Evolutionary conservation across 2,888 invertebrate species (phyloP), one percentile per base, ranked within the genome.

Genomic region (Nomada lathburiana): DNA sequence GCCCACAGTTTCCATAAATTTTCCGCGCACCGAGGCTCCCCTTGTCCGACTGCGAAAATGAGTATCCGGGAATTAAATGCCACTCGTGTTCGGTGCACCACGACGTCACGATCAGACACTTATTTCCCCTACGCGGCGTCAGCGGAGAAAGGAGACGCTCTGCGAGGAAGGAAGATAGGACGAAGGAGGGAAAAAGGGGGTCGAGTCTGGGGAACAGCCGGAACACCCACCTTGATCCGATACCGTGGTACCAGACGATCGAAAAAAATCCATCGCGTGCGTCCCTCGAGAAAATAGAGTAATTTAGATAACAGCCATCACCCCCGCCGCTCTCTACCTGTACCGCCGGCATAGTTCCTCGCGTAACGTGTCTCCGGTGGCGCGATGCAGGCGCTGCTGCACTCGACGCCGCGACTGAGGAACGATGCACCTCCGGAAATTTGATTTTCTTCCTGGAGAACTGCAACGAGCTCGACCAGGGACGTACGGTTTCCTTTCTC

Each of bases 181-280:
- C 42, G n/a, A 50, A 26, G 20, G 64, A 23, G 11, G 47, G 47
- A 29, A 68, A 55, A 59, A 60, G 55, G 67, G 50, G 70, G 52
- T 63, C 42, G 74, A 36, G 63, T 53, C 65, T 75, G 81, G 64
- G 67, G 76, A 84, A 79, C 72, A 73, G 70, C 70, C 65, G 83
- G 90, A 90, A 91, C 91, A 91, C 91, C 91, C 91, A 91, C 88
- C 88, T 81, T 76, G 90, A 88, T 84, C 84, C 85, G 87, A 88
- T 90, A 85, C 85, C 84, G 87, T 74, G 80, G 81, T 82, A 80
- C 79, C 73, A 53, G 70, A 74, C 74, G 84, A 87, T 82, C 76
- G 57, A 16, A 88, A 80, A 81, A 88, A 80, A 85, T 85, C 80
- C 80, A 86, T 85, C 76, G 60, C 63, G 53, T 71, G 57, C 80